A percentile compares a stretch with the other conserved stretches of the same genome.
phyloP scores from a whole-genome alignment of 2,113 vertebrate genomes.

The Rhinogobius similis region DNA sequence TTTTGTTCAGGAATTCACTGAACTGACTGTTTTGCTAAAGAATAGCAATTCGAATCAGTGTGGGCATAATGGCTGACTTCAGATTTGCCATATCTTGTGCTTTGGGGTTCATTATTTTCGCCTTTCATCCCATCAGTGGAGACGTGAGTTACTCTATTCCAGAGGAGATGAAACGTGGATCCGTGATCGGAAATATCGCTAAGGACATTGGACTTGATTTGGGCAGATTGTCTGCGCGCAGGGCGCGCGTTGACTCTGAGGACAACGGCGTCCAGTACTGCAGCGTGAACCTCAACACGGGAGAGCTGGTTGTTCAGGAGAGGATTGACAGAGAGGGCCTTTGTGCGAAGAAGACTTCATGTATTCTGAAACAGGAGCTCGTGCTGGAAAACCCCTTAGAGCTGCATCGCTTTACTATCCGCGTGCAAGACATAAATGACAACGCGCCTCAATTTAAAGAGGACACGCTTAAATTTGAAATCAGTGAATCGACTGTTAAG shows the following conservation, averaged over 20 bases:
- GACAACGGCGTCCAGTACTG: constrained; percentile 59
- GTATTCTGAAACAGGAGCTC: constrained; percentile 57
- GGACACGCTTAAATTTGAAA: constrained; percentile 40
- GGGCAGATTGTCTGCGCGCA: constrained; percentile 59
- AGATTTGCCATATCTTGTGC: too few species aligned
- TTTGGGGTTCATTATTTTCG: constrained; percentile 21
- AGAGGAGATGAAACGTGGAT: constrained; percentile 78
- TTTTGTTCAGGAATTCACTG: not conserved
- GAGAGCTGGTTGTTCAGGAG: constrained; percentile 8
- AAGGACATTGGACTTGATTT: constrained; percentile 74
- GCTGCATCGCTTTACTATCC: constrained; percentile 52
- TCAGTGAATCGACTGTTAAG: constrained; percentile 56
- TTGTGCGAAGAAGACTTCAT: constrained; percentile 7
- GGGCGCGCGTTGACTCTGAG: constrained; percentile 63
- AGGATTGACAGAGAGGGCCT: constrained; percentile 15
- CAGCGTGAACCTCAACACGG: constrained; percentile 13
- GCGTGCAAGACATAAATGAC: constrained; percentile 78
- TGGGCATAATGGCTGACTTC: too few species aligned
- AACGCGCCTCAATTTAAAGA: constrained; percentile 41
- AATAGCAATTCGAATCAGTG: too few species aligned
- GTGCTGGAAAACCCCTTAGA: constrained; percentile 73
- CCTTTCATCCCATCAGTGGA: constrained; percentile 26
- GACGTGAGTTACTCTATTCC: constrained; percentile 69
- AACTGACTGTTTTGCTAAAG: too few species aligned
- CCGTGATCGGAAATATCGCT: constrained; percentile 78